Conservation (phyloP, 2,888 invertebrate genomes). For the Leptinotarsa juncta region DNA sequence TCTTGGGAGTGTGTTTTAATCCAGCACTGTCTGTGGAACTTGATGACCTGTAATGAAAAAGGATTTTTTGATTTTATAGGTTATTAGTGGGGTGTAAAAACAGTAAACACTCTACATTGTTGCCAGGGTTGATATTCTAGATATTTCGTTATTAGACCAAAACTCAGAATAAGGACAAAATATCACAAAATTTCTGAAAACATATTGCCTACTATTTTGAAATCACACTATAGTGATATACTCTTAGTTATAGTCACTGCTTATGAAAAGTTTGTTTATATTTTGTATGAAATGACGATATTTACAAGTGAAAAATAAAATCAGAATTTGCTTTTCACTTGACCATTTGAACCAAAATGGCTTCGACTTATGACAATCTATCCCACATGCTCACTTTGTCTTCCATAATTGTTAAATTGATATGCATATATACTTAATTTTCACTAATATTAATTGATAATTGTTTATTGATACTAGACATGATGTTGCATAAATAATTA, state of each 20-base stretch:
- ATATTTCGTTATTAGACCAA: neutral
- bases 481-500: neutral
- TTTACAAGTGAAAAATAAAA: neutral
- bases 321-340: neutral
- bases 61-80: neutral
- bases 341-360: neutral
- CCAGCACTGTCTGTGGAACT: neutral
- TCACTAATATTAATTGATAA: neutral
- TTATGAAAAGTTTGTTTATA: neutral
- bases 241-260: neutral
- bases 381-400: neutral
- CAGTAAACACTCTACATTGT: neutral
- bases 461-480: slow-evolving; percentile 3
- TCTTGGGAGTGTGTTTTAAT: neutral
- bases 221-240: neutral
- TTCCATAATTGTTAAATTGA: slow-evolving; percentile 1
- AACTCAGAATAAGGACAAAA: neutral
- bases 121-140: neutral
- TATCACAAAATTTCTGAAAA: neutral
- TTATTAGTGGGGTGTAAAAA: neutral
- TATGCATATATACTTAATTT: slow-evolving; percentile 1
- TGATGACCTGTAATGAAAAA: neutral
- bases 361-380: neutral
- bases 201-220: neutral
- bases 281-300: neutral